Conservation (phyloP, 2,797 vertebrate species). For the Anguilla anguilla region DNA sequence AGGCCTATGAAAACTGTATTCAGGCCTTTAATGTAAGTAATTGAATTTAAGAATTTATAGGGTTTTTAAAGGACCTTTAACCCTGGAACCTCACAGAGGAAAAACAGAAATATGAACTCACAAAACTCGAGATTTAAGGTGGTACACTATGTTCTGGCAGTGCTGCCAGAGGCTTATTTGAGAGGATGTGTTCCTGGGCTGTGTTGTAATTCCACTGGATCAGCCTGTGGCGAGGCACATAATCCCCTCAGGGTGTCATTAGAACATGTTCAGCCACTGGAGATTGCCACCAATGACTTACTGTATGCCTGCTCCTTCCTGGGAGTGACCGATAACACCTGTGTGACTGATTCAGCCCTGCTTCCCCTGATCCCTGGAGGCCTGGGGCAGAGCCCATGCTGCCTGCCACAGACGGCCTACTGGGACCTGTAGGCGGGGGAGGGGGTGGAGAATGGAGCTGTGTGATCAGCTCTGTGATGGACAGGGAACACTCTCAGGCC, state of each 20-base stretch:
- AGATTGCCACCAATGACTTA: background rate
- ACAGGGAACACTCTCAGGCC: background rate
- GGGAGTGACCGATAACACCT: constrained; percentile 28
- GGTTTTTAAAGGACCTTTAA: too few species aligned
- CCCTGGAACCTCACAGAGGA: too few species aligned
- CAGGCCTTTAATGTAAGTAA: too few species aligned
- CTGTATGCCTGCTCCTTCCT: background rate
- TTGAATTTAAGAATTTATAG: too few species aligned
- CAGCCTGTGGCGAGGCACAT: constrained; percentile 11
- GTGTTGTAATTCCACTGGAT: constrained; percentile 31
- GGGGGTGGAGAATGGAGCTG: background rate
- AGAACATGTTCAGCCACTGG: constrained; percentile 19
- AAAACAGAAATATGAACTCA: background rate
- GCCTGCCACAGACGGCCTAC: background rate
- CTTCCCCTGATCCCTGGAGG: constrained; percentile 11
- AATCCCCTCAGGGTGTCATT: constrained; percentile 29
- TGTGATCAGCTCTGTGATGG: background rate
- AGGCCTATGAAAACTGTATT: too few species aligned
- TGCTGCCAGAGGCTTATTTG: background rate
- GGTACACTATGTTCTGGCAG: background rate
- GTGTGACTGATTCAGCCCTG: background rate
- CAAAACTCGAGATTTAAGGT: background rate
- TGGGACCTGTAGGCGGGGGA: background rate
- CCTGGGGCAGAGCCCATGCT: background rate
- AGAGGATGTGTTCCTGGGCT: background rate